phyloP scores from a whole-genome alignment of 1,140 invertebrate genomes.

The Fopius arisanus region DNA sequence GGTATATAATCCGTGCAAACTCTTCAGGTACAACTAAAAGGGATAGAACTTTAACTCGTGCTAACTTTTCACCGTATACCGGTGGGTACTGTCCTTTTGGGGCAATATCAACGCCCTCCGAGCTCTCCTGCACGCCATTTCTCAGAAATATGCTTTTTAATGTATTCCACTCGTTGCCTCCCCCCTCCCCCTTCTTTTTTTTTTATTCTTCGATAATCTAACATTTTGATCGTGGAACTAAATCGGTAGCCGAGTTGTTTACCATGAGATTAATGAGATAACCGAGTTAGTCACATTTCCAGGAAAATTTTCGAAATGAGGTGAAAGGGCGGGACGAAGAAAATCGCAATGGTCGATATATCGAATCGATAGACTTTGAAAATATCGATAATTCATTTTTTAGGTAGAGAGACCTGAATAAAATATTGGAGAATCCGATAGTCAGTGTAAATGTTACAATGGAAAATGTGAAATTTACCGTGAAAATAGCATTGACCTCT shows the following conservation, averaged over 20 bases:
- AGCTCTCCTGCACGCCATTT: neutral
- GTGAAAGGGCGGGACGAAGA: too few species aligned
- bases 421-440: too few species aligned
- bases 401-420: too few species aligned
- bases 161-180: too few species aligned
- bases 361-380: too few species aligned
- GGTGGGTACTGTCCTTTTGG: neutral
- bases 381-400: too few species aligned
- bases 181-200: too few species aligned
- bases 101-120: neutral
- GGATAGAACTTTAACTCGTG: neutral
- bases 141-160: neutral
- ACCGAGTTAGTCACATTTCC: too few species aligned
- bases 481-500: slow-evolving; percentile 2
- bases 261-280: too few species aligned
- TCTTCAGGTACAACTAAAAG: neutral
- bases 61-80: neutral
- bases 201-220: neutral
- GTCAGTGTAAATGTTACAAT: neutral
- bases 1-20: neutral
- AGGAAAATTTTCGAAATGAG: too few species aligned
- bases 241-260: too few species aligned
- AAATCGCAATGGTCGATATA: too few species aligned
- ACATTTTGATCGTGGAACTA: neutral
- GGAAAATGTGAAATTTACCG: neutral